Evolutionary conservation across 1,140 invertebrate genomes (phyloP), one percentile per base, ranked within the genome.

Genomic region (Augochlora pura): DNA sequence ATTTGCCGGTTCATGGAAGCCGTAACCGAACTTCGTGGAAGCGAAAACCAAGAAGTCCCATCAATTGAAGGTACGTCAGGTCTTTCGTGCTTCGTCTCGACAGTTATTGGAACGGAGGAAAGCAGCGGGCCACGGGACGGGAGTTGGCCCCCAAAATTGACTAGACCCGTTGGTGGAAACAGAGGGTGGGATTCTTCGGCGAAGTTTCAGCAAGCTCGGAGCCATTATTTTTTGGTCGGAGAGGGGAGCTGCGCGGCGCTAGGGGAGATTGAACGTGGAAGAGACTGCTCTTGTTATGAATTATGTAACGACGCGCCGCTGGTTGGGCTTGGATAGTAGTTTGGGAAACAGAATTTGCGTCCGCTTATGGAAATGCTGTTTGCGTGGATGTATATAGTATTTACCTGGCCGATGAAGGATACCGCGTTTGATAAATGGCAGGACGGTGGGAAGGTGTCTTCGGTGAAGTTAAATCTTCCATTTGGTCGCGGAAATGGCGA

Each of bases 331-430:
- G 27, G 21, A 23, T 39, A 16, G 21, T 27, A 68, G 74, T 49
- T n/a, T 49, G 74, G 42, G n/a, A 77, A 62, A 57, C 73, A 76
- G 52, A 76, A 76, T 76, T 76, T 46, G 23, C 64, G 65, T 70
- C n/a, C 57, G 27, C 59, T 77, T 62, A 70, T 60, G 74, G 65
- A 77, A 77, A 77, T 62, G 5, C 21, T n/a, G 42, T 70, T 69
- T 70, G 54, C 21, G 23, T 4, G 21, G 23, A 68, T 60, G 27
- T 27, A 68, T 27, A 68, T 27, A 23, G 73, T 67, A 57, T 67
- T 57, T 67, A 67, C 54, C 54, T 27, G 21, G 27, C 0, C 25
- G 12, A 18, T 39, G 38, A 38, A 49, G 42, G 32, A 68, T 57
- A 39, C 14, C 21, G 66, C 23, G 59, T 27, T 60, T 67, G 65